Conservation (phyloP, 1,140 invertebrate species). For the Drosophila micromelanica region DNA sequence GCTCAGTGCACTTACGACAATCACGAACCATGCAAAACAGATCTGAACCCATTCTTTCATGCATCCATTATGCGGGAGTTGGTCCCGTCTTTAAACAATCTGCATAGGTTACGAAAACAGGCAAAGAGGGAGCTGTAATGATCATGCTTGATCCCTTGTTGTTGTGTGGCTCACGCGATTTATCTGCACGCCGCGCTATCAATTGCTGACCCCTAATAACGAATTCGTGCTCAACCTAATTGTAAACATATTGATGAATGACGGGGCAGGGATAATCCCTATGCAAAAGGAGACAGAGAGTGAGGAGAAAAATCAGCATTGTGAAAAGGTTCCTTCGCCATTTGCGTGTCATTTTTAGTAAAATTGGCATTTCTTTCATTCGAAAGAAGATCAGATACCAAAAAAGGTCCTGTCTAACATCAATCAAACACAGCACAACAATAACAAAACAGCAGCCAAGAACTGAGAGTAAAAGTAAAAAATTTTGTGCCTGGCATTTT, state of each 20-base stretch:
- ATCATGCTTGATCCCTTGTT: constrained; percentile 33
- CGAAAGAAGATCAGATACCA: constrained; percentile 71
- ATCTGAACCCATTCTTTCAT: constrained; percentile 1
- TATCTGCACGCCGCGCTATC: constrained; percentile 27
- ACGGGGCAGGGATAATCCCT: constrained; percentile 42
- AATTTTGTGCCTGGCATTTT: constrained; percentile 30
- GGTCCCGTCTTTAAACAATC: constrained; percentile 11
- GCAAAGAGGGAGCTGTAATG: constrained; percentile 19
- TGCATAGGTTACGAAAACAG: constrained; percentile 41
- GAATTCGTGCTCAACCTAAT: constrained; percentile 54
- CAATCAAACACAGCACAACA: constrained; percentile 54
- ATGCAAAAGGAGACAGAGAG: background rate
- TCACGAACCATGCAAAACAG: background rate
- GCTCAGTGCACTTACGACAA: constrained; percentile 24
- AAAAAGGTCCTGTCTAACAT: constrained; percentile 63
- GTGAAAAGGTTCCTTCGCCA: constrained; percentile 48
- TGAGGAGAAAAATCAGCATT: constrained; percentile 2
- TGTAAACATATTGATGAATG: constrained; percentile 49
- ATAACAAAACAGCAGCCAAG: background rate
- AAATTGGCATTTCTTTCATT: constrained; percentile 77
- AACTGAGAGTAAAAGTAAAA: constrained; percentile 77
- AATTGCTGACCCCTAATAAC: constrained; percentile 57
- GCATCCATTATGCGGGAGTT: constrained; percentile 6
- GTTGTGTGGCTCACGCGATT: constrained; percentile 41
- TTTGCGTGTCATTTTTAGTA: constrained; percentile 77